phyloP scores from a whole-genome alignment of 2,113 vertebrate species.

The Sapajus apella region DNA sequence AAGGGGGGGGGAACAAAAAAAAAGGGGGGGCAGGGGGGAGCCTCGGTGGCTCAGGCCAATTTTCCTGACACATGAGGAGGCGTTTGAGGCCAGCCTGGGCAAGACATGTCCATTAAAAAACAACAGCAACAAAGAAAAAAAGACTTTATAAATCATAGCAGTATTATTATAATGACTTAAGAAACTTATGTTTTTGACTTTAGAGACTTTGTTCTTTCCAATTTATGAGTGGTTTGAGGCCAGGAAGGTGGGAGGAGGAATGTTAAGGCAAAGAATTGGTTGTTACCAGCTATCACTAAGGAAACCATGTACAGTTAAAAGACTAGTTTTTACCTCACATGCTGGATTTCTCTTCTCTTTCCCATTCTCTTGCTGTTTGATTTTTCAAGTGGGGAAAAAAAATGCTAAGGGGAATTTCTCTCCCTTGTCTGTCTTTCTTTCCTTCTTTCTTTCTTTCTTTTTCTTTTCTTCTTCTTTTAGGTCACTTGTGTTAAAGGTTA shows the following conservation, averaged over 20 bases:
- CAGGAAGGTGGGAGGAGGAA: not conserved
- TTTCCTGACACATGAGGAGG: no score
- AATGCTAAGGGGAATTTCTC: not conserved
- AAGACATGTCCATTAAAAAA: no score
- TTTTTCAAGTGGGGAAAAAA: not conserved
- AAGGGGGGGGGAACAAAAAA: no score
- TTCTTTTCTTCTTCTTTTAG: not conserved
- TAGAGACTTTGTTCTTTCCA: not conserved
- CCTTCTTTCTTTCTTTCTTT: not conserved
- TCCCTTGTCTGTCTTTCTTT: not conserved
- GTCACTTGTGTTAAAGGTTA: not conserved
- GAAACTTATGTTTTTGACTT: slow-evolving; percentile 13
- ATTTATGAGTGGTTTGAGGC: not conserved
- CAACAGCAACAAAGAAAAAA: no score
- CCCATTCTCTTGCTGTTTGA: not conserved
- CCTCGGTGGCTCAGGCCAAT: no score
- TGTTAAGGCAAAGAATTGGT: not conserved
- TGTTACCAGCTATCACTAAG: slow-evolving; percentile 8
- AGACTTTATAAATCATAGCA: not conserved
- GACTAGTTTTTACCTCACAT: not conserved
- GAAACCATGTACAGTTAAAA: not conserved
- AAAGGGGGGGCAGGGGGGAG: no score
- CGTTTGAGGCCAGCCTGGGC: no score
- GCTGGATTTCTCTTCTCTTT: not conserved
- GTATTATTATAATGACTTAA: not conserved